A percentile compares a stretch with the other conserved stretches of the same genome.
Conservation (phyloP, 2,797 vertebrate species). For the Enteromius anoplus region DNA sequence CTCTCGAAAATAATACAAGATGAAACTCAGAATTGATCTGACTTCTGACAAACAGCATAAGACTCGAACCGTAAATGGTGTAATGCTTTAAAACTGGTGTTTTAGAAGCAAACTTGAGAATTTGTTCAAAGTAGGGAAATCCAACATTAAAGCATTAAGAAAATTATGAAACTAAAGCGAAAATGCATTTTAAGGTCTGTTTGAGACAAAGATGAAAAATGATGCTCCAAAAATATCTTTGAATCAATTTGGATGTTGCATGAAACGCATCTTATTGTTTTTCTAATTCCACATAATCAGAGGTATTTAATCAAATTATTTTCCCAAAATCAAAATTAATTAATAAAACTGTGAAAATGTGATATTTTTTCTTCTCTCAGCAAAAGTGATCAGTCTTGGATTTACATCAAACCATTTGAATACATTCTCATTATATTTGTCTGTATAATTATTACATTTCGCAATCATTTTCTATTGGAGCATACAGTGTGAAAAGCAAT, state of each 20-base stretch:
- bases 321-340: conserved; percentile 64
- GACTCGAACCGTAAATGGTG: neutral
- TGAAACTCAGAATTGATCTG: conserved; percentile 53
- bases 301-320: conserved; percentile 81
- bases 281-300: conserved; percentile 69
- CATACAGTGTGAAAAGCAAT: conserved; percentile 73
- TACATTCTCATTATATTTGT: conserved; percentile 70
- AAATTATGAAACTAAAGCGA: neutral
- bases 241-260: conserved; percentile 46
- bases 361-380: conserved; percentile 74
- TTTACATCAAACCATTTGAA: conserved; percentile 72
- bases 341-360: conserved; percentile 73
- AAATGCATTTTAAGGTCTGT: neutral
- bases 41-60: conserved; percentile 32
- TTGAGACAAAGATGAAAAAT: neutral
- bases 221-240: neutral
- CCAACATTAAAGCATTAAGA: neutral
- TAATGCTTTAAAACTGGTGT: too few species aligned
- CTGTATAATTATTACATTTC: conserved; percentile 76
- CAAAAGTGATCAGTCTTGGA: conserved; percentile 75
- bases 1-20: conserved; percentile 79
- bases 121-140: neutral
- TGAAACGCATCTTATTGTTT: neutral
- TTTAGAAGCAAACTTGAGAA: neutral
- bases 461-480: conserved; percentile 74